Base-by-base conservation (phyloP, 1,140 invertebrate species). In the Drosophila serrata region DNA sequence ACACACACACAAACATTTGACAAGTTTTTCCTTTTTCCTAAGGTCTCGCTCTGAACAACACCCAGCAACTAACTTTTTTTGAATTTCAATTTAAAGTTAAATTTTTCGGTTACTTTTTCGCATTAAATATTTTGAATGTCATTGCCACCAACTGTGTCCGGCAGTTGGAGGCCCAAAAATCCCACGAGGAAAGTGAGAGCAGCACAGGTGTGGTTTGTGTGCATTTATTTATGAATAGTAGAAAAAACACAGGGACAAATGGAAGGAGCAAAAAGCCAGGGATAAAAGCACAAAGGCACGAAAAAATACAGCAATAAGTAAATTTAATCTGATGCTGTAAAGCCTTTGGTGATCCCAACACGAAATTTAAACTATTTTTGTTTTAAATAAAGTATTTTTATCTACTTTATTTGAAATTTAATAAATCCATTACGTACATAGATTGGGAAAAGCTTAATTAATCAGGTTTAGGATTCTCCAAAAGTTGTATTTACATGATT, bases 11-110 rank as follows among this genome's bases (percentile, higher is more conserved):
- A 24, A 2, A 4, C 24, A 24, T 24, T 3, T 64, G 81, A 82
- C 82, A 79, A 82, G 69, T 87, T 86, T 69, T 55, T 51, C 39
- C 15, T 3, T 78, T 73, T 65, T 55, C 42, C 64, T 59, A 65
- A 70, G 65, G 58, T 79, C 59, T 51, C 51, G 19, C 51, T 51
- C 51, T 51, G 59, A 53, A 37, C 12, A 2, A 22, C 43, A 61
- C 48, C 58, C 59, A 24, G 35, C 53, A 49, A 74, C 53, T 75
- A 61, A 45, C 17, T 63, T 42, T 61, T 62, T 72, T 62, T 78
- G 45, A 55, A 84, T 90, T 90, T 85, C 86, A 90, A 90, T 90
- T 90, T 85, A 85, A 90, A 85, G 62, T 90, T 85, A 79, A 73
- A 90, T 84, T 77, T 88, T 87, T 82, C 65, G 77, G 55, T 39